Conservation (phyloP, 2,113 vertebrate genomes). For the Corythornis madagascariensis region DNA sequence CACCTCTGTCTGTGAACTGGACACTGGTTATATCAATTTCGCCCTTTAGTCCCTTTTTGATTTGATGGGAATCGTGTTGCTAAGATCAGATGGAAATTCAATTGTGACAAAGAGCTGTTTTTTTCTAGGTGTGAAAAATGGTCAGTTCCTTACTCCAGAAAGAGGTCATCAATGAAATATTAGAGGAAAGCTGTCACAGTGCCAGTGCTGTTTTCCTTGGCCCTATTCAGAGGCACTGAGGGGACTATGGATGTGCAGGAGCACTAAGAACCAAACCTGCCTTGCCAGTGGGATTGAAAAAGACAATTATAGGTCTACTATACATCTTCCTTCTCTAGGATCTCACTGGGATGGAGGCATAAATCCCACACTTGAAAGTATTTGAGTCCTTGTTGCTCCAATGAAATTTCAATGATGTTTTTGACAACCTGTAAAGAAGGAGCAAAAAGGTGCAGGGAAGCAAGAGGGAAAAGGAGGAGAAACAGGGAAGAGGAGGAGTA, state of each 20-base stretch:
- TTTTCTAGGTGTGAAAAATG: background rate
- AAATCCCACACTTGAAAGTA: background rate
- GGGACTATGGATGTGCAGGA: accelerated
- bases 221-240: accelerated
- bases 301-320: accelerated
- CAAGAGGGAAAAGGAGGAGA: background rate
- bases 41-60: background rate
- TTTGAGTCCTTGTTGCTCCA: background rate
- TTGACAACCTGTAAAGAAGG: background rate
- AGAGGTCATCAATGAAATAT: background rate
- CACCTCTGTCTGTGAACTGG: background rate
- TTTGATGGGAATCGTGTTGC: accelerated
- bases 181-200: background rate
- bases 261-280: background rate
- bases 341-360: background rate
- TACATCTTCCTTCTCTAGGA: background rate
- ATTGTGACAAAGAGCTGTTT: accelerated
- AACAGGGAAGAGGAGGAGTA: background rate
- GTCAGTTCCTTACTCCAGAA: background rate
- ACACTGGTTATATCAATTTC: background rate
- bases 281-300: background rate
- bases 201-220: background rate
- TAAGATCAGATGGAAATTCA: background rate
- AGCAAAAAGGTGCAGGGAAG: background rate
- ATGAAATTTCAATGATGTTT: background rate